Conservation (phyloP, 2,797 vertebrate species). For the Anguilla anguilla region DNA sequence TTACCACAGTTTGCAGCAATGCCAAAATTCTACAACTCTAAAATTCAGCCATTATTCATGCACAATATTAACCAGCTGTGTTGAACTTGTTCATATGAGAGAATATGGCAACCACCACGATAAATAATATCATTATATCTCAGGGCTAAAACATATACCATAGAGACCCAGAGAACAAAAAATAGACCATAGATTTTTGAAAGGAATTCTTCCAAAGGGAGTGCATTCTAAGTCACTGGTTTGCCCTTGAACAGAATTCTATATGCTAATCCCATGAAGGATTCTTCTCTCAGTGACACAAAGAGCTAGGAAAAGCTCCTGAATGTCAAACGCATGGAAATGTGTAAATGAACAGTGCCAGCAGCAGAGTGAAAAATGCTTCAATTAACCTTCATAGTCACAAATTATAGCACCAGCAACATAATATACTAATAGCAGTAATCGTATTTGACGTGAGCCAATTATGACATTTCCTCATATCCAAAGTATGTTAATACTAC, state of each 20-base stretch:
- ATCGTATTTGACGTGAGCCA: background rate
- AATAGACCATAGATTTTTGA: slow-evolving; percentile 23
- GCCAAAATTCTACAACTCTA: background rate
- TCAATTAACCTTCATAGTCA: background rate
- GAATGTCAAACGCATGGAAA: slow-evolving; percentile 2
- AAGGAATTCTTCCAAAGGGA: slow-evolving; percentile 23
- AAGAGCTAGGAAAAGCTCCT: slow-evolving; percentile 19
- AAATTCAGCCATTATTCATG: background rate
- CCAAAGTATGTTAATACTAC: background rate
- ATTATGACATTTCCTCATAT: background rate
- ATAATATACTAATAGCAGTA: background rate
- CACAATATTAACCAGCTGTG: slow-evolving; percentile 17
- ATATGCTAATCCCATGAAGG: slow-evolving; percentile 21
- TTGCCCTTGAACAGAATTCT: slow-evolving; percentile 20
- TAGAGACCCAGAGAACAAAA: slow-evolving; percentile 26
- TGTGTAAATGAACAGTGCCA: background rate
- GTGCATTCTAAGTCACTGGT: slow-evolving; percentile 13
- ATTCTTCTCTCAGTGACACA: slow-evolving; percentile 9
- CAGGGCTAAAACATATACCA: slow-evolving; percentile 27
- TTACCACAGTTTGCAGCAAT: background rate
- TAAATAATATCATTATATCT: slow-evolving; percentile 35
- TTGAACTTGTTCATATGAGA: slow-evolving; percentile 16
- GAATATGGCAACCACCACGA: slow-evolving; percentile 19
- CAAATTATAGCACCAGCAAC: background rate
- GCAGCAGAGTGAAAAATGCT: slow-evolving; percentile 6